Conservation (phyloP, 2,888 invertebrate genomes). For the Monochamus alternatus region DNA sequence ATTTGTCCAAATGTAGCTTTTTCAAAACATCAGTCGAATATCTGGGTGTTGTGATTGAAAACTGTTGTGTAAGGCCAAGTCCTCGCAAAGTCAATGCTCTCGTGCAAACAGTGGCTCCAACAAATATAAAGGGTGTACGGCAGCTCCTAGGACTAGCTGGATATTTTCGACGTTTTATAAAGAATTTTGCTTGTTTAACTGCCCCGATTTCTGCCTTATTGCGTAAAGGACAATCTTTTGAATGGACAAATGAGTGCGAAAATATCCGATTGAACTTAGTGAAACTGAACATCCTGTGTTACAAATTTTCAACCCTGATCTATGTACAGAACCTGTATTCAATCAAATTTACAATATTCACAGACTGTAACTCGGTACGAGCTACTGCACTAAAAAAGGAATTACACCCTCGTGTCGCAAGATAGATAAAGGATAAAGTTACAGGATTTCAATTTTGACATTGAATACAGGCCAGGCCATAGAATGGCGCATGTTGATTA, state of each 20-base stretch:
- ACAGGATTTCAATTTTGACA: too few relatives aligned
- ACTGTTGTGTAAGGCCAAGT: neutral
- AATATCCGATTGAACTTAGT: constrained; percentile 20
- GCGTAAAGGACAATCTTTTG: constrained; percentile 34
- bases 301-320: constrained; percentile 9
- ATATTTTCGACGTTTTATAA: constrained; percentile 10
- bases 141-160: constrained; percentile 4
- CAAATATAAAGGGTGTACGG: constrained; percentile 40
- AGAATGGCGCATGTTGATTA: too few relatives aligned
- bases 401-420: too few relatives aligned
- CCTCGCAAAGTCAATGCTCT: constrained; percentile 35
- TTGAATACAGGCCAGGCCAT: too few relatives aligned
- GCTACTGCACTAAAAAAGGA: too few relatives aligned
- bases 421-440: too few relatives aligned
- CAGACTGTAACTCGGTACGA: too few relatives aligned
- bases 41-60: constrained; percentile 33
- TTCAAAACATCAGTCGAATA: constrained; percentile 27
- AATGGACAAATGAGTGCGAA: constrained; percentile 38
- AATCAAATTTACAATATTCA: too few relatives aligned
- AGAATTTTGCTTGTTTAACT: constrained; percentile 24
- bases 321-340: neutral
- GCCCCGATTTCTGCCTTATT: constrained; percentile 39
- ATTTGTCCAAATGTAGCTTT: constrained; percentile 29
- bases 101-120: constrained; percentile 31
- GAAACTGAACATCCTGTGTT: constrained; percentile 4